These are phyloP conservation scores for Mesocricetus auratus DNA, from an alignment of 2,113 vertebrate genomes.

Conservation along the genomic window DNA sequence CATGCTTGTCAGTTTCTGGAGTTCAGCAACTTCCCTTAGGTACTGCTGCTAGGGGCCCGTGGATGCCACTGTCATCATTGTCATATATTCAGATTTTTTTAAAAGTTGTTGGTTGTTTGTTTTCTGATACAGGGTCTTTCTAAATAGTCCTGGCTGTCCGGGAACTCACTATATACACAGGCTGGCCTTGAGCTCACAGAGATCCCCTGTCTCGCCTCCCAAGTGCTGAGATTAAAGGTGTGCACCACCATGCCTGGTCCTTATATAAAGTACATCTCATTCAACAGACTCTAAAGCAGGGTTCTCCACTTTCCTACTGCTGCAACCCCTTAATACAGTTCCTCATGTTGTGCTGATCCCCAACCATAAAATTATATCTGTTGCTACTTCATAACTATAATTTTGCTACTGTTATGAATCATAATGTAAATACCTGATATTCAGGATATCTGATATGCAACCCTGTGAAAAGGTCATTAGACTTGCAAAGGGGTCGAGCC, in stretches of 20 bases:
- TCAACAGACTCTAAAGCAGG: not conserved
- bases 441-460: not conserved
- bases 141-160: not conserved
- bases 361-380: not conserved
- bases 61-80: not conserved
- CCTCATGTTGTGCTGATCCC: not conserved
- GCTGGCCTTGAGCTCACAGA: not conserved
- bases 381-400: not conserved
- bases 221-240: not conserved
- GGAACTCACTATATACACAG: not conserved
- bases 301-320: not conserved
- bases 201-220: not conserved
- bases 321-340: not conserved
- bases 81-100: not conserved
- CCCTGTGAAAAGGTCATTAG: not conserved
- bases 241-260: not conserved
- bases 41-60: not conserved
- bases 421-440: not conserved
- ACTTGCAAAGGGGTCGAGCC: too few species aligned
- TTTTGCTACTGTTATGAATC: not conserved
- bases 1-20: not conserved
- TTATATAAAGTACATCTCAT: not conserved
- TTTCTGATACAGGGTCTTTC: not conserved
- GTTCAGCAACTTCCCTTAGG: not conserved
- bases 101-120: not conserved